Base-by-base conservation (phyloP, 1,140 invertebrate species). In the Papilio machaon region DNA sequence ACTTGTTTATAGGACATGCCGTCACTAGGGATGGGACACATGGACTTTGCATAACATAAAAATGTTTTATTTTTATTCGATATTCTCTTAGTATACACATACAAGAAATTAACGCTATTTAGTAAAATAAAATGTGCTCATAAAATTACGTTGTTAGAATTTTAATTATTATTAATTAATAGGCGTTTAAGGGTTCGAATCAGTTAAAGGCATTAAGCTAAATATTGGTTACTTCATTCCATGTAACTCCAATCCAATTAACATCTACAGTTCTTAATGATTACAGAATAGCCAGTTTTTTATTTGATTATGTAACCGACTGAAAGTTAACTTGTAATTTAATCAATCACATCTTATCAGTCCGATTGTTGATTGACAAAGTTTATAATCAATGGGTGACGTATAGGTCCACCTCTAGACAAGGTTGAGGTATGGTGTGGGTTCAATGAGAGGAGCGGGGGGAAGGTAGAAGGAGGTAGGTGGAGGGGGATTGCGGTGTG, bases 1-100 rank as follows among this genome's bases (percentile, higher is more conserved):
- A 86, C 85, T 90, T 86, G 84, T 87, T 86, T 85, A 85, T 83
- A 84, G 83, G 82, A 70, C 30, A 67, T n/a, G 23, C 23, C 23
- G 49, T 82, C 81, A 85, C 73, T 58, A 76, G 64, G 73, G 80
- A 35, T 52, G 58, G 30, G 58, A 47, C 3, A n/a, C 15, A 43
- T 38, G 2, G 3, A 23, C 4, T 76, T 76, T 52, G 38, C 15
- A 38, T 6, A 49, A 30, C 23, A 30, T 11, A 49, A 2, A 60
- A 54, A 5, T 54, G 5, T 9, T 64, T 11, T 64, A n/a, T n/a
- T 58, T 23, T 60, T 60, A n/a, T 19, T 60, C 58, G n/a, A 15
- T 0, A 17, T 6, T n/a, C n/a, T n/a, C n/a, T n/a, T n/a, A n/a
- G n/a, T n/a, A n/a, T n/a, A n/a, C n/a, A n/a, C n/a, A n/a, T n/a